Percentiles rank a stretch among this genome's conserved stretches.
Evolutionary conservation across 1,140 invertebrate genomes (phyloP).

Genomic region (Probaryconus sp.): DNA sequence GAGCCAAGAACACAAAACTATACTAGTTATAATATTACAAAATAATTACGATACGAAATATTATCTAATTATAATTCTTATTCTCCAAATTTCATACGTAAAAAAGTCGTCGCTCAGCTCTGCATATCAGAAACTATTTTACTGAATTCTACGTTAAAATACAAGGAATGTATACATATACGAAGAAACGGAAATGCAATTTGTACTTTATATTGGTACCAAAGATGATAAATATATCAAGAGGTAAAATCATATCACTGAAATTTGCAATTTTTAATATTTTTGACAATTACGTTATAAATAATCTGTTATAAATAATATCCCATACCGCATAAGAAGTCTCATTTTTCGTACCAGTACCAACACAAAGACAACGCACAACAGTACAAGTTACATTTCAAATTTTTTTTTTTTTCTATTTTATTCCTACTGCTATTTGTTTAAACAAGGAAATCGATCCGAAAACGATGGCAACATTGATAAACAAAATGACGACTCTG

Average conservation of each 20-base stretch:
- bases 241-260: constrained; percentile 32
- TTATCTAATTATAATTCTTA: too few species aligned
- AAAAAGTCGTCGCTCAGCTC: constrained; percentile 28
- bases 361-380: constrained; percentile 35
- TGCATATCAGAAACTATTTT: constrained; percentile 44
- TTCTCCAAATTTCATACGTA: background rate
- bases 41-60: too few species aligned
- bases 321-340: constrained; percentile 11
- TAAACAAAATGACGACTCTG: too few species aligned
- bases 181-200: constrained; percentile 50
- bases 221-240: constrained; percentile 24
- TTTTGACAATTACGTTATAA: constrained; percentile 45
- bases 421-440: constrained; percentile 17
- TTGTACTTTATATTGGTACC: constrained; percentile 36
- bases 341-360: constrained; percentile 17
- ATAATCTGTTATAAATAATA: too few species aligned
- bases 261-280: constrained; percentile 21
- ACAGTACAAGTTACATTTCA: constrained; percentile 53
- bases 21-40: too few species aligned
- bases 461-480: too few species aligned
- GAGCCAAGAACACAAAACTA: too few species aligned
- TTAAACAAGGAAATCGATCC: too few species aligned
- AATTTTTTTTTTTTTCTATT: constrained; percentile 40
- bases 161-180: constrained; percentile 6
- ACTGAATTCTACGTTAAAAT: constrained; percentile 26